phyloP scores from a whole-genome alignment of 2,888 invertebrate species.

The Bombylius major region DNA sequence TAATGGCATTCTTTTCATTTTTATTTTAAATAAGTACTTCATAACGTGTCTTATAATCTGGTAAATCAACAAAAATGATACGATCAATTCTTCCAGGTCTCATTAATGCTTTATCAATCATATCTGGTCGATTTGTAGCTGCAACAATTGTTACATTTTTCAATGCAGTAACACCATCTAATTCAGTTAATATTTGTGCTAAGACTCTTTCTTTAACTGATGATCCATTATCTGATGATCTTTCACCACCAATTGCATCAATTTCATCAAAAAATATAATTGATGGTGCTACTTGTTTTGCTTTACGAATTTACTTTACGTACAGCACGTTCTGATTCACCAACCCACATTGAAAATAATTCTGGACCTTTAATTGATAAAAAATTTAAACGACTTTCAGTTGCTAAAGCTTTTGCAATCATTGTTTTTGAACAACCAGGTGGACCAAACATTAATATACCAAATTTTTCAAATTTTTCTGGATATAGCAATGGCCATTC shows the following conservation, averaged over 20 bases:
- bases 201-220: conserved; percentile 87
- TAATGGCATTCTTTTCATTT: conserved; percentile 60
- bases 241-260: conserved; percentile 81
- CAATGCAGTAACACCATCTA: conserved; percentile 84
- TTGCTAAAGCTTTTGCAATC: conserved; percentile 94
- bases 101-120: conserved; percentile 84
- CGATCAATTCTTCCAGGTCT: conserved; percentile 85
- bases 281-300: conserved; percentile 83
- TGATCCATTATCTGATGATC: conserved; percentile 45
- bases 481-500: conserved; percentile 89
- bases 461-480: conserved; percentile 65
- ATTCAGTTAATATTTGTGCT: conserved; percentile 83
- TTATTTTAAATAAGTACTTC: conserved; percentile 76
- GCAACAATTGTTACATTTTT: conserved; percentile 83
- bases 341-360: conserved; percentile 95
- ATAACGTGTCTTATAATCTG: conserved; percentile 62
- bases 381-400: conserved; percentile 91
- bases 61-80: conserved; percentile 85
- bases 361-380: conserved; percentile 94
- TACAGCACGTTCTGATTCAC: conserved; percentile 91
- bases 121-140: conserved; percentile 93
- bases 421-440: conserved; percentile 98
- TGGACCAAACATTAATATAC: conserved; percentile 90
- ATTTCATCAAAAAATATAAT: conserved; percentile 98
- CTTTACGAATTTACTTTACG: conserved; percentile 82